Base-by-base conservation (phyloP, 1,140 invertebrate genomes). In the Caenorhabditis tropicalis region DNA sequence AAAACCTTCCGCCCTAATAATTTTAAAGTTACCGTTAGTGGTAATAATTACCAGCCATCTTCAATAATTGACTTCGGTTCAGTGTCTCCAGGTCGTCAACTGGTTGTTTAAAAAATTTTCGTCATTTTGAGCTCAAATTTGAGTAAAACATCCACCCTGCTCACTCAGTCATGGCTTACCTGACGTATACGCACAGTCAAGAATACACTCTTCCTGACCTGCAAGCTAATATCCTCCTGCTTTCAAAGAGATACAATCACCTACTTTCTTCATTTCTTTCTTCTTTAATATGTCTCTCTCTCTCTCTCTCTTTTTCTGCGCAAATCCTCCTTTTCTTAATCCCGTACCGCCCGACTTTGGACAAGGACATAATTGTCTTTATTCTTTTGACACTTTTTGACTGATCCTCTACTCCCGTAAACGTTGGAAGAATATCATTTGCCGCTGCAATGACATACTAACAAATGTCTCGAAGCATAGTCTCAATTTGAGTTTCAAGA, bases 241-340 rank as follows among this genome's bases (percentile, higher is more conserved):
- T 5, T 65, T 65, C 58, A 36, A 36, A 65, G 7, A 65, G 58
- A 65, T 65, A 21, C 58, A 65, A 65, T 65, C 58, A 65, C 58
- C 29, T 16, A 6, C 31, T 36, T 65, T 36, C 27, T 58, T 58
- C 24, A 21, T 43, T 43, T 43, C 24, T 12, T 29, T 4, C 21
- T 24, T 65, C 27, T n/a, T 31, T 29, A 56, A 56, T 27, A 56
- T 27, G 53, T 39, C 31, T 36, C 31, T 60, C 56, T 60, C 31
- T 29, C 31, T 29, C 56, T 60, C 10, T 19, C 10, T 60, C 56
- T 31, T 29, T n/a, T 29, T n/a, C 49, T 29, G 7, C n/a, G 31
- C 58, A 65, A 65, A 65, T 65, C 33, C 58, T 43, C 36, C 65
- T 24, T 24, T 21, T 31, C 36, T 74, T 74, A 24, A 74, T 43